Conservation (phyloP, 2,797 vertebrate species). For the Dromococcyx pavoninus region DNA sequence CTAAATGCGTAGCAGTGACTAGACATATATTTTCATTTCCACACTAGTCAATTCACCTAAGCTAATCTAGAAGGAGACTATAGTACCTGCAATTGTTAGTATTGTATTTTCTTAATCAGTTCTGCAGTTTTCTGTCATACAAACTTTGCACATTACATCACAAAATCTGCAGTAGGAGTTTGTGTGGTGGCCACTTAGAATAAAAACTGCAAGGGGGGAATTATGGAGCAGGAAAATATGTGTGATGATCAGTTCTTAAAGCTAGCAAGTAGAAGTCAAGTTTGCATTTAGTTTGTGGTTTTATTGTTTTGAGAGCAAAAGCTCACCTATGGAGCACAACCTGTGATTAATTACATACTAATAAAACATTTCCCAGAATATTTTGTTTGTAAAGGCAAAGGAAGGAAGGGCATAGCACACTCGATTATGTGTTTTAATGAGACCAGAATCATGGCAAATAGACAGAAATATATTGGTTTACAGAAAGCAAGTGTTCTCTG, state of each 20-base stretch:
- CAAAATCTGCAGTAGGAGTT: not conserved
- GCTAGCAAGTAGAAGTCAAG: not conserved
- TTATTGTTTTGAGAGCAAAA: not conserved
- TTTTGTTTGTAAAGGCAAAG: constrained; percentile 13
- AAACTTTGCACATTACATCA: not conserved
- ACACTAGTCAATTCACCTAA: not conserved
- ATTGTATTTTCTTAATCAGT: not conserved
- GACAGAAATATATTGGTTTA: constrained; percentile 51
- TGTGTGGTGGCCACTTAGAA: not conserved
- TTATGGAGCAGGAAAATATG: not conserved
- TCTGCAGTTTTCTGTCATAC: not conserved
- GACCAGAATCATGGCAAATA: constrained; percentile 10
- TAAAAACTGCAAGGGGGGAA: not conserved
- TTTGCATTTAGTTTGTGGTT: not conserved
- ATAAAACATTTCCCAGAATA: not conserved
- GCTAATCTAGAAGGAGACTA: not conserved
- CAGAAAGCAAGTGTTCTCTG: constrained; percentile 19
- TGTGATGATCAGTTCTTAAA: not conserved
- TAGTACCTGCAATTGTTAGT: not conserved
- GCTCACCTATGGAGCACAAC: not conserved
- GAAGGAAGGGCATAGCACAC: not conserved
- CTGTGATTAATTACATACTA: not conserved
- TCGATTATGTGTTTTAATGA: constrained; percentile 29
- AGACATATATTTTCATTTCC: not conserved
- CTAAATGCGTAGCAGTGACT: not conserved